Conservation (phyloP, 2,113 vertebrate species). For the Bostrychus sinensis region DNA sequence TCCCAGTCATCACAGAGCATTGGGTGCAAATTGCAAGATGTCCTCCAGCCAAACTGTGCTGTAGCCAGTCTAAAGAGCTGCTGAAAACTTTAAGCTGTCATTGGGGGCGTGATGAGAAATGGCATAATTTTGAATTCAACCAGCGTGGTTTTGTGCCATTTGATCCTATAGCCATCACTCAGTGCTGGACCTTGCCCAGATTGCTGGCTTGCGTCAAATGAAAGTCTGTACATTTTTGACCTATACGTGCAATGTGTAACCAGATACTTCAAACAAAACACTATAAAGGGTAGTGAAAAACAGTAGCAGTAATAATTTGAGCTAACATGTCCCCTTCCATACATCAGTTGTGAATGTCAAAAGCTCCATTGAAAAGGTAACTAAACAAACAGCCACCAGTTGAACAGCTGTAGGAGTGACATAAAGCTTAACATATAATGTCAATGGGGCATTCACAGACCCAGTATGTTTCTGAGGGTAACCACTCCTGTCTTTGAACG, state of each 20-base stretch:
- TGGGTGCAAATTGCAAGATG: constrained; percentile 8
- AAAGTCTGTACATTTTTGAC: constrained; percentile 37
- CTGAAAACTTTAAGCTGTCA: constrained; percentile 37
- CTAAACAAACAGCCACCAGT: constrained; percentile 36
- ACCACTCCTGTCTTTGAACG: constrained; percentile 65
- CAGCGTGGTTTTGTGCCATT: constrained; percentile 27
- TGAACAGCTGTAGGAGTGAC: constrained; percentile 47
- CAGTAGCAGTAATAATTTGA: constrained; percentile 67
- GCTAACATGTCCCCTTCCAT: constrained; percentile 34
- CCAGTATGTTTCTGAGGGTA: constrained; percentile 31
- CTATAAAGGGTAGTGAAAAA: constrained; percentile 48
- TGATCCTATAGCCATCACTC: constrained; percentile 30
- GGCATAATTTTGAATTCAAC: constrained; percentile 5
- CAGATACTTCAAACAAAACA: constrained; percentile 57
- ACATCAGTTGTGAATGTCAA: constrained; percentile 51
- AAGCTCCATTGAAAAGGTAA: constrained; percentile 40
- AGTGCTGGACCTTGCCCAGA: constrained; percentile 13
- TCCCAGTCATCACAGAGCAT: constrained; percentile 16
- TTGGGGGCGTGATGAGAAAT: constrained; percentile 20
- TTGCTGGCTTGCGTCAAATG: constrained; percentile 36
- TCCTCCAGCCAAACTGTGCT: constrained; percentile 13
- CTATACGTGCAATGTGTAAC: constrained; percentile 51
- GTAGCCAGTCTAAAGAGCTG: constrained; percentile 18
- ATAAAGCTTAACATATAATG: constrained; percentile 13
- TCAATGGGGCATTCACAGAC: constrained; percentile 45